phyloP scores from a whole-genome alignment of 2,888 invertebrate genomes.

The Leucophenga montana region DNA sequence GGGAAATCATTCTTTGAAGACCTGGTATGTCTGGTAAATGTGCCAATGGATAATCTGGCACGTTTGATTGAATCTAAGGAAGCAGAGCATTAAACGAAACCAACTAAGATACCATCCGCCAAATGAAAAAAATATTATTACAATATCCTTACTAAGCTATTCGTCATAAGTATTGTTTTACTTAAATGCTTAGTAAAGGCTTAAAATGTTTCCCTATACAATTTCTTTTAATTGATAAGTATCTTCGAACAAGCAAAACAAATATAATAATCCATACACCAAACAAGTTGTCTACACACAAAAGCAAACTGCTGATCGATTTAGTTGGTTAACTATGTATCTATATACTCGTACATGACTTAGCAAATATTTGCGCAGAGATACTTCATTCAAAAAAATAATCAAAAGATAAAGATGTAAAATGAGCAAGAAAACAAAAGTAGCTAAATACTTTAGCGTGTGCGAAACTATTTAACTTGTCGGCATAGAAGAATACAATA shows the following conservation, averaged over 20 bases:
- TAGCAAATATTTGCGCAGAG: conserved; percentile 34
- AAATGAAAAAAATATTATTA: background rate
- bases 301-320: background rate
- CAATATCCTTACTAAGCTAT: conserved; percentile 29
- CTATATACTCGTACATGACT: conserved; percentile 45
- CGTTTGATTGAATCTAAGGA: no score
- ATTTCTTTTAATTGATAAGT: conserved; percentile 13
- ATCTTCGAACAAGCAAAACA: background rate
- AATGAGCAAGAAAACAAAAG: background rate
- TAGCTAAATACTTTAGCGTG: background rate
- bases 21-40: no score
- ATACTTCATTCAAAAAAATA: conserved; percentile 21
- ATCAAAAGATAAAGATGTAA: conserved; percentile 7
- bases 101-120: no score
- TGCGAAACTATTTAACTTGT: conserved; percentile 10
- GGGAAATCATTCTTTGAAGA: no score
- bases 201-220: conserved; percentile 33
- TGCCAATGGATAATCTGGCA: no score
- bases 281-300: background rate
- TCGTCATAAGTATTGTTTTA: no score
- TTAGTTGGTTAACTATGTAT: background rate
- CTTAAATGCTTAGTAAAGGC: conserved; percentile 43
- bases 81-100: no score
- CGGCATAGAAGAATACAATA: background rate
- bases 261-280: background rate